These are phyloP conservation scores for Chamaetylas fuelleborni DNA, from an alignment of 2,113 vertebrate genomes.

Conservation along the genomic window DNA sequence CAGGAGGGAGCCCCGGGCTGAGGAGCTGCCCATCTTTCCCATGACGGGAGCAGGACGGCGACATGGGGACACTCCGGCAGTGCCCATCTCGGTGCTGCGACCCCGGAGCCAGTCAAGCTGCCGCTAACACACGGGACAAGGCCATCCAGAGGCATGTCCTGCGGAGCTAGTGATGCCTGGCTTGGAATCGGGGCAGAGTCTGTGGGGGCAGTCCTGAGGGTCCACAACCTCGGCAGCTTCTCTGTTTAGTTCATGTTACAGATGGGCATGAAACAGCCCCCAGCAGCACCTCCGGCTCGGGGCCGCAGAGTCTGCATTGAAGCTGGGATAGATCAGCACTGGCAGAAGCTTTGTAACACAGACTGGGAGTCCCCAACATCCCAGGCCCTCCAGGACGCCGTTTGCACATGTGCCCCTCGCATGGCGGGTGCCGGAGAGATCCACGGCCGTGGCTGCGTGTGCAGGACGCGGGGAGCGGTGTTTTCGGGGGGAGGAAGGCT, in stretches of 20 bases:
- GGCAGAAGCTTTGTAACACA: accelerated
- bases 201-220: not conserved
- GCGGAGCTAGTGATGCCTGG: accelerated
- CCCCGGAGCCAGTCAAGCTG: not conserved
- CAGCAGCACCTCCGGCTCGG: accelerated
- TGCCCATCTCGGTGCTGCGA: accelerated
- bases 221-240: not conserved
- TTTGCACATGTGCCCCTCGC: accelerated
- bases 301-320: accelerated
- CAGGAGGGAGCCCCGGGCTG: accelerated
- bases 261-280: not conserved
- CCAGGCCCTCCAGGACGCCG: accelerated
- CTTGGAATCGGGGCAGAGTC: accelerated
- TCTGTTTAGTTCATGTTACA: not conserved
- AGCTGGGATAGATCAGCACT: not conserved
- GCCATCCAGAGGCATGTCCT: not conserved
- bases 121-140: not conserved
- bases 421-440: accelerated
- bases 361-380: accelerated
- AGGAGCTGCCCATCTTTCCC: accelerated
- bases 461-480: not conserved
- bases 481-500: not conserved
- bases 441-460: accelerated
- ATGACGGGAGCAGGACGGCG: accelerated
- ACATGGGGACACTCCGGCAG: accelerated